Evolutionary conservation across 1,140 invertebrate species (phyloP).

Genomic region (Apis florea): DNA sequence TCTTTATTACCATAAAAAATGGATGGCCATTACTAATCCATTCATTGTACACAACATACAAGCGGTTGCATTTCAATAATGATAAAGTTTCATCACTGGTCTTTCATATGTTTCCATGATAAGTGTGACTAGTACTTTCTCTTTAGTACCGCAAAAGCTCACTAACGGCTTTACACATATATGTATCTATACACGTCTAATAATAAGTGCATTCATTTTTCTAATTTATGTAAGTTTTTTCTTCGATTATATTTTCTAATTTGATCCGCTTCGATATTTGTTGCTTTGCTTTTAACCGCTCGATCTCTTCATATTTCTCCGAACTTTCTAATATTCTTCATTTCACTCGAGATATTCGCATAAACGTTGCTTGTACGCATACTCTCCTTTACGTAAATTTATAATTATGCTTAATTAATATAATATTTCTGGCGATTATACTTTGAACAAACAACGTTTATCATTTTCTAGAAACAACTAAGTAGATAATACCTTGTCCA

Average conservation of each 20-base stretch:
- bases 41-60: constrained; percentile 33
- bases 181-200: constrained; percentile 39
- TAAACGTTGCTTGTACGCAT: constrained; percentile 23
- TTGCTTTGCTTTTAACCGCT: neutral
- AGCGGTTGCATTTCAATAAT: constrained; percentile 49
- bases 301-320: neutral
- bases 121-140: constrained; percentile 66
- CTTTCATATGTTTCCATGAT: constrained; percentile 40
- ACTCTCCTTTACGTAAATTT: neutral
- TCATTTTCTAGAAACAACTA: constrained; percentile 31
- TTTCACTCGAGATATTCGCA: neutral
- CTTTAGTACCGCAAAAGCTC: constrained; percentile 59
- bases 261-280: neutral
- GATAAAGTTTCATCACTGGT: constrained; percentile 50
- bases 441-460: constrained; percentile 26
- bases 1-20: constrained; percentile 60
- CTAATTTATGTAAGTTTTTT: constrained; percentile 38
- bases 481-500: constrained; percentile 37
- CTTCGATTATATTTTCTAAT: constrained; percentile 8
- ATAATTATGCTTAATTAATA: constrained; percentile 22
- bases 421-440: neutral
- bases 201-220: constrained; percentile 43
- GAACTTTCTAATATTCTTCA: neutral
- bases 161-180: constrained; percentile 57
- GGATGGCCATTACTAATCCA: constrained; percentile 45